Base-by-base conservation (phyloP, 2,888 invertebrate species). In the Scaptomyza cyrtandrae region DNA sequence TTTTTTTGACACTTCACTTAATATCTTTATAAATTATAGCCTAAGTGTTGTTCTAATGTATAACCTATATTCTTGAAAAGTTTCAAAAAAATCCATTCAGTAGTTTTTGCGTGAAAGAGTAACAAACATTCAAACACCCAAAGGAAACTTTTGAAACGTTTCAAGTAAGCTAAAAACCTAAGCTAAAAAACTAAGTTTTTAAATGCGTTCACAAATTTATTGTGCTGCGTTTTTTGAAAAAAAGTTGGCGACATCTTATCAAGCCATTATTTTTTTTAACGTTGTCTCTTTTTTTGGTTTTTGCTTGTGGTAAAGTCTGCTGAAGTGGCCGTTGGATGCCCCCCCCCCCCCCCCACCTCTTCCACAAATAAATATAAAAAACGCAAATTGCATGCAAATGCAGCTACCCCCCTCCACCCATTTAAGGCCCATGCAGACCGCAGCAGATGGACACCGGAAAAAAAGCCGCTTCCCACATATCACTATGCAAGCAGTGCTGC, bases 401-500 rank as follows among this genome's bases (percentile, higher is more conserved):
- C 56, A 60, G 52, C 16, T 11, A 6, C 31, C 6, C 6, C 19
- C 7, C 33, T 9, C 33, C 29, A 37, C 6, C 11, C 24, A 6
- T n/a, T 11, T n/a, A 10, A 24, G 50, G 31, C 13, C 31, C 37
- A 19, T 13, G 13, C 37, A n/a, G 60, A 62, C 62, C 76, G 64
- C 67, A 74, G 75, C 78, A 68, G 66, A 64, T 59, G 77, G 66
- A 43, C 52, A 52, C 37, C 33, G 33, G 13, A 39, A 39, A 55
- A 59, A 63, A 63, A 56, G 19, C 44, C 66, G 45, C 64, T 70
- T 76, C 60, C 72, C 81, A 81, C 83, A 82, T 78, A 78, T 80
- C 85, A 88, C 87, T 86, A 81, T 85, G 86, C 87, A 81, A 80
- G 78, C 85, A 74, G 72, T 70, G 79, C 66, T 70, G 79, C 66